These are phyloP conservation scores for Cerastoderma edule DNA, from an alignment of 2,888 invertebrate species.

Conservation along the genomic window DNA sequence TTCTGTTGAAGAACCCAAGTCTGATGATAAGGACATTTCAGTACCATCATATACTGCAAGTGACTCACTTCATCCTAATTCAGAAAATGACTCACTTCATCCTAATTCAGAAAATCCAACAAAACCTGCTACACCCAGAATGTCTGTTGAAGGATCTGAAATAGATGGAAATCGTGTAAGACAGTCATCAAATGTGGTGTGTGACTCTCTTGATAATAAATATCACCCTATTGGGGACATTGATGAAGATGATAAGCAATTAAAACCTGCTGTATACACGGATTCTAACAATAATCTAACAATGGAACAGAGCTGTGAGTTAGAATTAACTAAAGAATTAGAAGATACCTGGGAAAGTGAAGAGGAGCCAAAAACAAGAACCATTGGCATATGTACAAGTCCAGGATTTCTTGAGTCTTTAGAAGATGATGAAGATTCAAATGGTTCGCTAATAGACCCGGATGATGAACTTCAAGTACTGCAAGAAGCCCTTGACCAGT, in stretches of 20 bases:
- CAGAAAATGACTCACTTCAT: too few species aligned
- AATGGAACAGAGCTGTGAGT: not conserved
- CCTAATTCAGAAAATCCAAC: too few species aligned
- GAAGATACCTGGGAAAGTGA: not conserved
- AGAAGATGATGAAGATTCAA: slow-evolving; percentile 47
- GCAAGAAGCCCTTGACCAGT: slow-evolving; percentile 68
- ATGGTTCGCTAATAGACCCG: slow-evolving; percentile 68
- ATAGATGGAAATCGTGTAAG: too few species aligned
- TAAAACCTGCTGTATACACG: not conserved
- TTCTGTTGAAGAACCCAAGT: too few species aligned
- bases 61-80: too few species aligned
- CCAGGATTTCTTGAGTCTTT: slow-evolving; percentile 40
- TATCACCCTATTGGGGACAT: not conserved
- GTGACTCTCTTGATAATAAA: too few species aligned
- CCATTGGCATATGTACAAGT: slow-evolving; percentile 55
- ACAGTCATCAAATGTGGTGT: too few species aligned
- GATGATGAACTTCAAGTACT: slow-evolving; percentile 65
- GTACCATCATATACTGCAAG: too few species aligned
- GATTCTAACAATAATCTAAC: slow-evolving; percentile 11
- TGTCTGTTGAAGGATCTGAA: too few species aligned
- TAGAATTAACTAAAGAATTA: not conserved
- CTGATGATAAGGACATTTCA: too few species aligned
- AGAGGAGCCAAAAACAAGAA: not conserved
- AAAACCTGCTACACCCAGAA: too few species aligned
- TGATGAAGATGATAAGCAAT: slow-evolving; percentile 5